Conservation (phyloP, 2,113 vertebrate genomes). For the Macrotis lagotis region DNA sequence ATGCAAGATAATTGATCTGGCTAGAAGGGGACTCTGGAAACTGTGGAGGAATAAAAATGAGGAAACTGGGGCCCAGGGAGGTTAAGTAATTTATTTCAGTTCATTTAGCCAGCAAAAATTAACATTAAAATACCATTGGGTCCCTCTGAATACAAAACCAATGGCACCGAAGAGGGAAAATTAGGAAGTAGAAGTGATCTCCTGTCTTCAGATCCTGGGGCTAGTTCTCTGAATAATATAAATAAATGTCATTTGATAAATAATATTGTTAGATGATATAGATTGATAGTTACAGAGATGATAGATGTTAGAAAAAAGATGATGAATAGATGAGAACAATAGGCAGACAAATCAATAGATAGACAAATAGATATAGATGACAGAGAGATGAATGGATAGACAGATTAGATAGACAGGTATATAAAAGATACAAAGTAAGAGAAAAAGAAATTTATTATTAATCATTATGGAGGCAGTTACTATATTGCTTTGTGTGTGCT, state of each 20-base stretch:
- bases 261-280: no score
- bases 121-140: no score
- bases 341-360: no score
- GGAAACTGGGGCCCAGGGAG: background rate
- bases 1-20: background rate
- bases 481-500: background rate
- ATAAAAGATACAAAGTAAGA: background rate
- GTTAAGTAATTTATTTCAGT: background rate
- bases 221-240: background rate
- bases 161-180: background rate
- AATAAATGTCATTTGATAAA: no score
- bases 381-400: no score
- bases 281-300: background rate
- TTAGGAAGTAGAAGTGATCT: background rate
- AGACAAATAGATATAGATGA: no score
- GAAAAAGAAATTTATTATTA: background rate
- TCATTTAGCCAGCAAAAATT: background rate
- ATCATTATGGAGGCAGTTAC: background rate
- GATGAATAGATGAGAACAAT: no score
- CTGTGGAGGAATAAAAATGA: background rate
- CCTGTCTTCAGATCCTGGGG: background rate
- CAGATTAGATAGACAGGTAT: no score
- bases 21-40: no score
- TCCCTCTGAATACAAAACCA: background rate
- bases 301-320: no score